Evolutionary conservation across 2,888 invertebrate species (phyloP).

Genomic region (Tiliacea aurago): DNA sequence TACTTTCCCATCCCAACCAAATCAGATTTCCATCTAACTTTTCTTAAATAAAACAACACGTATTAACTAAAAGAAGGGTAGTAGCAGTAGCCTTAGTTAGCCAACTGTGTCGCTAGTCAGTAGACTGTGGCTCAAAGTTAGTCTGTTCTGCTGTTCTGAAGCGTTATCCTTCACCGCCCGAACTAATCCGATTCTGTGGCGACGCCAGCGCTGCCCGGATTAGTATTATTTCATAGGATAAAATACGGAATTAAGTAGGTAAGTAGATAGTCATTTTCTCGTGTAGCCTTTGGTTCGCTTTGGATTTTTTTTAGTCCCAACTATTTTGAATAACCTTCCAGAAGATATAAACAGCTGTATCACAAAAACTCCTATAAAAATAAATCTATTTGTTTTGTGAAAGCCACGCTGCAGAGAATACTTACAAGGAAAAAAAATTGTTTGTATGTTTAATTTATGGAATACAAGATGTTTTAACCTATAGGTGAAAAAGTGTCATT

Average conservation of each 20-base stretch:
- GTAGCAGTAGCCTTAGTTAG: constrained; percentile 17
- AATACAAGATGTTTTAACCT: too few species aligned
- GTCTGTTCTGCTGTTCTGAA: constrained; percentile 29
- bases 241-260: constrained; percentile 32
- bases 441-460: too few species aligned
- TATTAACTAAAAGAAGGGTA: constrained; percentile 24
- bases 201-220: constrained; percentile 29
- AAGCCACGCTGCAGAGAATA: too few species aligned
- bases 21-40: constrained; percentile 14
- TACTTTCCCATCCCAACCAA: constrained; percentile 1
- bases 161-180: constrained; percentile 37
- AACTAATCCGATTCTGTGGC: constrained; percentile 57
- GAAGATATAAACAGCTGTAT: too few species aligned
- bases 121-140: constrained; percentile 52
- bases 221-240: constrained; percentile 55
- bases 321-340: too few species aligned
- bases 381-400: too few species aligned
- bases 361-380: too few species aligned
- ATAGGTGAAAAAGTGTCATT: too few species aligned
- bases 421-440: too few species aligned
- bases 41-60: constrained; percentile 22
- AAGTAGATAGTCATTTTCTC: constrained; percentile 27
- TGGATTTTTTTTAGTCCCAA: too few species aligned
- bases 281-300: neutral
- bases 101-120: constrained; percentile 53